phyloP scores from a whole-genome alignment of 2,797 vertebrate species.

The Cygnus olor region DNA sequence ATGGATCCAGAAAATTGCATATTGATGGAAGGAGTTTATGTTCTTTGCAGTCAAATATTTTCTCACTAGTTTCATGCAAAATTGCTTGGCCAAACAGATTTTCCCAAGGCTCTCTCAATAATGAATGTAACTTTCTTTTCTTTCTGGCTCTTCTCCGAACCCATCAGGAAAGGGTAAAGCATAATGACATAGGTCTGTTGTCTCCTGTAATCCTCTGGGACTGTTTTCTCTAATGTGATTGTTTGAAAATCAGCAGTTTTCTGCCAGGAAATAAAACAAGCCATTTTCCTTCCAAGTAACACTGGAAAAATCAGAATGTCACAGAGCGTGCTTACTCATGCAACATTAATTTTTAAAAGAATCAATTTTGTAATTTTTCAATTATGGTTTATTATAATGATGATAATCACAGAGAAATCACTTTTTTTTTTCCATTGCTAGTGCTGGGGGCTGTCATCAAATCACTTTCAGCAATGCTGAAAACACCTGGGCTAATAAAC shows the following conservation, averaged over 20 bases:
- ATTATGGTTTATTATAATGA: slow-evolving; percentile 60
- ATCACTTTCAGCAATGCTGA: slow-evolving; percentile 26
- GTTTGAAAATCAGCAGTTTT: slow-evolving; percentile 55
- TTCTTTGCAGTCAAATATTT: slow-evolving; percentile 65
- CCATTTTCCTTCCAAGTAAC: slow-evolving; percentile 40
- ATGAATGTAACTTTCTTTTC: slow-evolving; percentile 50
- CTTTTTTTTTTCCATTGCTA: background rate
- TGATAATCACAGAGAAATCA: slow-evolving; percentile 61
- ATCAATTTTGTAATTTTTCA: slow-evolving; percentile 74
- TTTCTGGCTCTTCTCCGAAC: slow-evolving; percentile 44
- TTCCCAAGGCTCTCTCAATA: slow-evolving; percentile 57
- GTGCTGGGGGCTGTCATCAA: slow-evolving; percentile 37
- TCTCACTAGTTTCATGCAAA: slow-evolving; percentile 51
- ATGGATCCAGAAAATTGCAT: slow-evolving; percentile 70
- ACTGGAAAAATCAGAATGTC: slow-evolving; percentile 37
- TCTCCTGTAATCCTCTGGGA: slow-evolving; percentile 34
- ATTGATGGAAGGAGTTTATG: slow-evolving; percentile 67
- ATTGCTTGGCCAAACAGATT: slow-evolving; percentile 60
- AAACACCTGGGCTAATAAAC: slow-evolving; percentile 67
- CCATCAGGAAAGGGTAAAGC: slow-evolving; percentile 48
- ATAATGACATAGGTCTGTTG: slow-evolving; percentile 36
- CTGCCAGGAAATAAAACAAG: slow-evolving; percentile 57
- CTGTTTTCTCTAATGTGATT: slow-evolving; percentile 49
- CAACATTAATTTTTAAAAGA: slow-evolving; percentile 74
- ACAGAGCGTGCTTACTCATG: slow-evolving; percentile 22